Evolutionary conservation across 2,888 invertebrate genomes (phyloP).

Genomic region (Eupithecia inturbata): DNA sequence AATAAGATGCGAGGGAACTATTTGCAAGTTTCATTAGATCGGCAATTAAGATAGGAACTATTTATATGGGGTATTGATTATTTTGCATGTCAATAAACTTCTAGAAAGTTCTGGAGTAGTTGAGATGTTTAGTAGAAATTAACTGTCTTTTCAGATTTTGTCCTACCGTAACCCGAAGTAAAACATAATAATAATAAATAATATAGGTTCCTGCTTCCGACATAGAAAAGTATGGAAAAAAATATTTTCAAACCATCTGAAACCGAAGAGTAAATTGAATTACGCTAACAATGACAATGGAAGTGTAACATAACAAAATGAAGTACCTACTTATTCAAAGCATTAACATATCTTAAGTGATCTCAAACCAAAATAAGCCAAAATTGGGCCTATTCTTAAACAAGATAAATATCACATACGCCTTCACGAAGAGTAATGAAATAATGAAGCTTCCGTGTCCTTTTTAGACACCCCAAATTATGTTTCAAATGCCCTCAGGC

Average conservation of each 20-base stretch:
- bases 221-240: too few relatives aligned
- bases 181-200: too few relatives aligned
- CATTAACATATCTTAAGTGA: too few relatives aligned
- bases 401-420: conserved; percentile 10
- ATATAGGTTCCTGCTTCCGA: too few relatives aligned
- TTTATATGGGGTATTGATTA: conserved; percentile 25
- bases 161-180: too few relatives aligned
- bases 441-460: conserved; percentile 12
- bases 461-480: conserved; percentile 24
- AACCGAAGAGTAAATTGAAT: too few relatives aligned
- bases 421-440: not conserved
- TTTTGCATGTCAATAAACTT: not conserved
- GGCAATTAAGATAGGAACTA: conserved; percentile 20
- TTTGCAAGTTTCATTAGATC: conserved; percentile 24
- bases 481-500: conserved; percentile 18
- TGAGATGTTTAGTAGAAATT: not conserved
- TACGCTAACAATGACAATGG: too few relatives aligned
- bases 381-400: not conserved
- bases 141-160: too few relatives aligned
- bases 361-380: conserved; percentile 1
- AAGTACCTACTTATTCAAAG: too few relatives aligned
- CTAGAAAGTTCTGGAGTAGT: not conserved
- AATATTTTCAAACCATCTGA: too few relatives aligned
- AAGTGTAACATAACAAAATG: too few relatives aligned
- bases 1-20: conserved; percentile 5